Base-by-base conservation (phyloP, 1,140 invertebrate species). In the Acromyrmex echinatior region DNA sequence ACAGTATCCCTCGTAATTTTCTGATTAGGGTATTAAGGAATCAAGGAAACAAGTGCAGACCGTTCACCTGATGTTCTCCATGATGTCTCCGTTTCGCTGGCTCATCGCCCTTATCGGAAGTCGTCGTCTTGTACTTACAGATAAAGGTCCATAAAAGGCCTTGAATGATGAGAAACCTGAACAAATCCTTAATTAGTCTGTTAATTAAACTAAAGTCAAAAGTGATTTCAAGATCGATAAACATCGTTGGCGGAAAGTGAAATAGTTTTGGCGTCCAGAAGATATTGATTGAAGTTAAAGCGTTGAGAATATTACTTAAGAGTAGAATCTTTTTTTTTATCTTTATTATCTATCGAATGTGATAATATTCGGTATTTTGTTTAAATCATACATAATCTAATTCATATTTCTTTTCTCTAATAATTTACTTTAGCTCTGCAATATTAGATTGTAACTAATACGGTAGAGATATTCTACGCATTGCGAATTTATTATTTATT, bases 1-100 rank as follows among this genome's bases (percentile, higher is more conserved):
- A 77, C 51, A 25, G 31, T 21, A 73, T 79, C 56, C 21, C 31
- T 21, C 18, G 14, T 56, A 45, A 62, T 85, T 87, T 80, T 90
- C 58, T 77, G 80, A 89, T 85, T 87, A 87, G 74, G 25, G 58
- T 39, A 80, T 90, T 90, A 89, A 70, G 39, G 65, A 90, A 87
- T 90, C 68, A 90, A 89, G 78, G n/a, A 16, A 84, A 78, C 58
- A n/a, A 56, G 5, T 10, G 7, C 28, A 62, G 82, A 10, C 18
- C 21, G 7, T 12, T 70, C 66, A 12, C 60, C 18, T 45, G 53
- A 51, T 35, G n/a, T 21, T 18, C n/a, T 45, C 53, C 77, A 80
- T 78, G 86, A 89, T 60, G 51, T 87, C 79, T 39, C 66, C 70
- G 45, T 28, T 56, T 78, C 21, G 51, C 62, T 74, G 65, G 70